A percentile compares a stretch with the other conserved stretches of the same genome.
Evolutionary conservation across 2,797 vertebrate genomes (phyloP).

Genomic region (Scarus forsteni): DNA sequence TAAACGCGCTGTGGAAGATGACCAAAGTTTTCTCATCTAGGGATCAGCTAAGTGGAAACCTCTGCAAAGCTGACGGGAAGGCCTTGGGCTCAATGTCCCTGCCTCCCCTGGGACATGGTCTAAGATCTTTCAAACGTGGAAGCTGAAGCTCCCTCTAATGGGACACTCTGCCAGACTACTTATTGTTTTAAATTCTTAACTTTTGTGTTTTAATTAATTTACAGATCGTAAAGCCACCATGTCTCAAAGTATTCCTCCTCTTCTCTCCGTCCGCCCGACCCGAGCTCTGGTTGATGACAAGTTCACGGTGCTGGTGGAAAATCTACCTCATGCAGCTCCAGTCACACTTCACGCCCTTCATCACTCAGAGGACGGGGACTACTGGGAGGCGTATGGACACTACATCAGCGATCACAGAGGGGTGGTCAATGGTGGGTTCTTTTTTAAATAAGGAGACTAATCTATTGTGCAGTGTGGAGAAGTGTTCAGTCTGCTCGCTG

Average conservation of each 20-base stretch:
- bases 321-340: constrained; percentile 44
- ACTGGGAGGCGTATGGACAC: constrained; percentile 78
- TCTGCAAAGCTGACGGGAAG: no score
- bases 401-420: constrained; percentile 67
- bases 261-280: constrained; percentile 54
- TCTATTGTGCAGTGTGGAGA: no score
- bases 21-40: no score
- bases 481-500: background rate
- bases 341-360: constrained; percentile 69
- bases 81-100: no score
- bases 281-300: constrained; percentile 70
- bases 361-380: constrained; percentile 61
- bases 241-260: background rate
- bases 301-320: constrained; percentile 62
- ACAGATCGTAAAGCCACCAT: constrained; percentile 39
- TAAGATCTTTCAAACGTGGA: no score
- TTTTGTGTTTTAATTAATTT: background rate
- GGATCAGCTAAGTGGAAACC: no score
- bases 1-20: no score
- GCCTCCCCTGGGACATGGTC: no score
- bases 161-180: no score
- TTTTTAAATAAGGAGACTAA: no score
- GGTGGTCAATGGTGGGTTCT: constrained; percentile 58
- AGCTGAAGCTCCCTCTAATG: no score
- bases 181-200: no score